A percentile compares a stretch with the other conserved stretches of the same genome.
phyloP scores from a whole-genome alignment of 2,888 invertebrate genomes.

The Habroteleia sp. region DNA sequence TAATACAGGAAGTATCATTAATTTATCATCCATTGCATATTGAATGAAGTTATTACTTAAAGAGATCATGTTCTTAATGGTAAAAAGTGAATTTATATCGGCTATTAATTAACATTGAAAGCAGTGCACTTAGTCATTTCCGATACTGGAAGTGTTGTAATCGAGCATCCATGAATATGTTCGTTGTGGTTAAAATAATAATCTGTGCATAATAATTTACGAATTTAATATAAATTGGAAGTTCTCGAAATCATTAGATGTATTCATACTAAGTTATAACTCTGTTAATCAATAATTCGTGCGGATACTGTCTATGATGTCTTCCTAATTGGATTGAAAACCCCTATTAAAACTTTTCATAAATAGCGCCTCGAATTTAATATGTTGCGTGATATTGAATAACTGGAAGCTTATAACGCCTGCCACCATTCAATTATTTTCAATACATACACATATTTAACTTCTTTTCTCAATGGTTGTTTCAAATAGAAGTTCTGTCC shows the following conservation, averaged over 20 bases:
- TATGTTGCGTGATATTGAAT: too few relatives aligned
- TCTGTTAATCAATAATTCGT: slow-evolving; percentile 10
- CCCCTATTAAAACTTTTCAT: too few relatives aligned
- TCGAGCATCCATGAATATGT: slow-evolving; percentile 27
- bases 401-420: too few relatives aligned
- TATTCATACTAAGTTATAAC: slow-evolving; percentile 13
- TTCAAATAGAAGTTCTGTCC: too few relatives aligned
- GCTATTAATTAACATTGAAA: slow-evolving; percentile 36
- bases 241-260: slow-evolving; percentile 17
- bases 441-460: too few relatives aligned
- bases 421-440: too few relatives aligned
- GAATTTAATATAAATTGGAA: slow-evolving; percentile 13
- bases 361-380: too few relatives aligned
- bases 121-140: slow-evolving; percentile 21
- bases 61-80: slow-evolving; percentile 15
- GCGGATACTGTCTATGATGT: neutral
- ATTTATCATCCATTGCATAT: neutral
- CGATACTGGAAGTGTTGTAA: slow-evolving; percentile 32
- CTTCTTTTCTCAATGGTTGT: too few relatives aligned
- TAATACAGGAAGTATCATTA: neutral
- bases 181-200: slow-evolving; percentile 43
- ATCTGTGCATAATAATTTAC: slow-evolving; percentile 37
- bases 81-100: slow-evolving; percentile 21
- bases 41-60: slow-evolving; percentile 11
- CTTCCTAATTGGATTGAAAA: too few relatives aligned